Base-by-base conservation (phyloP, 2,888 invertebrate species). In the Hoplodrina ambigua region DNA sequence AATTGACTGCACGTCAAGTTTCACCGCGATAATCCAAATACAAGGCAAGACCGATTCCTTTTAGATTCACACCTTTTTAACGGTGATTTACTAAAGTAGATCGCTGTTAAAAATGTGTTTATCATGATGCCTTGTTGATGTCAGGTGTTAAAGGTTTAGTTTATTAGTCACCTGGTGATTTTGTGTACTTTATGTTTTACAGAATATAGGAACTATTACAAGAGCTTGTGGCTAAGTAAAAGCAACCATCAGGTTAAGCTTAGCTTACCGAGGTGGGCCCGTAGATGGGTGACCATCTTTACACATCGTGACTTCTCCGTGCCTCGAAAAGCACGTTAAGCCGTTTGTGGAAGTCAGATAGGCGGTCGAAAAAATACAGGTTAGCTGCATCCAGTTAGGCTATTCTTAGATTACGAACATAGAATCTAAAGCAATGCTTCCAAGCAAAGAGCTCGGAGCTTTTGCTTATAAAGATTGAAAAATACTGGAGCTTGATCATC, bases 1-100 rank as follows among this genome's bases (percentile, higher is more conserved):
- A 95, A 95, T 95, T 95, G 95, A 95, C 94, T 94, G 91, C 93
- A 91, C 91, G 94, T 94, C 94, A 94, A 94, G 91, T 91, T 93
- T 91, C 88, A 86, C 92, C 90, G 84, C 91, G 88, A 90, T 93
- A 91, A 91, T 91, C 90, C 91, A 92, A 93, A 93, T 92, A 93
- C 87, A 87, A 88, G 86, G 57, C 88, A 82, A 89, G 61, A 91
- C 88, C 85, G 89, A 91, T 91, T 88, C 83, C 79, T 82, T 83
- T 85, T 85, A 85, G 73, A 87, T 79, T 81, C 77, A 85, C 79
- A 82, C 78, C 76, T 75, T 71, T 78, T 69, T 67, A 79, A 68
- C 30, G 58, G 62, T 61, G 70, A 55, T 75, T 80, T 80, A 62
- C 19, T 54, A 57, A 69, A 60, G 69, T 63, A 64, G 75, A 62